phyloP scores from a whole-genome alignment of 1,140 invertebrate species.

The Doryteuthis pealeii region DNA sequence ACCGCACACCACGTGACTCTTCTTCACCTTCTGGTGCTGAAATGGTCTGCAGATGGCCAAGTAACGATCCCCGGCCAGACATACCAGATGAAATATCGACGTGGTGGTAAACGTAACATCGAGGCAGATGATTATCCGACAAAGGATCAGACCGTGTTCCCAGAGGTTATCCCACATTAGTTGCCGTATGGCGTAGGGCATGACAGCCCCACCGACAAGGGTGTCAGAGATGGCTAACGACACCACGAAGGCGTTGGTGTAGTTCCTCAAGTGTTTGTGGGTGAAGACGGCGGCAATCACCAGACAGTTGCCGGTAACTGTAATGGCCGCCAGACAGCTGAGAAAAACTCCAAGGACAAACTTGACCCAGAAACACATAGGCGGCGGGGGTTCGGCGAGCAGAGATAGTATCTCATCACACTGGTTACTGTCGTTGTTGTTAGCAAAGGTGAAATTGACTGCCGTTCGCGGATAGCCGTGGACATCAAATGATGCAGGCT shows the following conservation, averaged over 20 bases:
- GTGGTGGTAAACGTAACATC: slow-evolving; percentile 99
- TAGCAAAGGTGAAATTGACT: not conserved
- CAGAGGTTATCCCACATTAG: slow-evolving; percentile 73
- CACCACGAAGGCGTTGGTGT: slow-evolving; percentile 93
- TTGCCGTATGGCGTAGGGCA: slow-evolving; percentile 69
- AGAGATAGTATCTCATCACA: slow-evolving; percentile 33
- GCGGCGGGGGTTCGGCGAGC: slow-evolving; percentile 33
- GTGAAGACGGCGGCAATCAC: slow-evolving; percentile 86
- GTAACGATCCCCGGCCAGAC: slow-evolving; percentile 95
- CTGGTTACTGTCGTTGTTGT: not conserved
- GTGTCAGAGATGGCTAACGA: slow-evolving; percentile 94
- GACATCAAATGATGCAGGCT: not conserved
- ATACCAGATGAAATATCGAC: slow-evolving; percentile 96
- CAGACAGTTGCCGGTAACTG: slow-evolving; percentile 75
- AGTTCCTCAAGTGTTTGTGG: slow-evolving; percentile 70
- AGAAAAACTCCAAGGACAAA: slow-evolving; percentile 34
- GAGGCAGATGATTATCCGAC: slow-evolving; percentile 96
- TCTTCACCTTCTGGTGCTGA: slow-evolving; percentile 92
- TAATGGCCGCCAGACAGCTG: slow-evolving; percentile 43
- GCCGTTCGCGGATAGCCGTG: not conserved
- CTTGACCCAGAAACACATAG: slow-evolving; percentile 19
- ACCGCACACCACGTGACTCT: slow-evolving; percentile 78
- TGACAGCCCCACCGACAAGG: slow-evolving; percentile 77
- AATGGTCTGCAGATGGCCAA: slow-evolving; percentile 98
- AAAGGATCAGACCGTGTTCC: slow-evolving; percentile 95